Conservation (phyloP, 2,797 vertebrate genomes). For the Clarias laeviceps region DNA sequence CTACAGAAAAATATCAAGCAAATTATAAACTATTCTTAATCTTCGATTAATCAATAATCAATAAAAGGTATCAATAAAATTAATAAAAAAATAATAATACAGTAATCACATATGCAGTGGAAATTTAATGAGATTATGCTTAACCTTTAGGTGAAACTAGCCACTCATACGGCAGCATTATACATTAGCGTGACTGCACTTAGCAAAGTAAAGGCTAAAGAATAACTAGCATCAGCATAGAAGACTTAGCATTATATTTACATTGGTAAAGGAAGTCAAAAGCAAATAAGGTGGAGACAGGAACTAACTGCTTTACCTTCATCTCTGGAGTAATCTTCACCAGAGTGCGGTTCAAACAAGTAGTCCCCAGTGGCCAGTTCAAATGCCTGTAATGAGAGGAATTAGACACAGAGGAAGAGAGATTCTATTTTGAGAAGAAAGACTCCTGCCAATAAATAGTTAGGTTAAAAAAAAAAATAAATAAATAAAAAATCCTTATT, state of each 20-base stretch:
- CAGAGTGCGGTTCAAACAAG: constrained; percentile 96
- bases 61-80: background rate
- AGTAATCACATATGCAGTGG: background rate
- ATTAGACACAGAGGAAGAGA: constrained; percentile 38
- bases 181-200: background rate
- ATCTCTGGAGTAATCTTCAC: constrained; percentile 96
- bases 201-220: background rate
- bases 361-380: constrained; percentile 97
- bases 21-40: background rate
- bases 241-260: background rate
- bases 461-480: background rate
- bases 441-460: background rate
- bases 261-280: constrained; percentile 2
- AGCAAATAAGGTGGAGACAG: constrained; percentile 17
- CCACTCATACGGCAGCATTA: background rate
- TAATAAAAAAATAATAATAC: background rate
- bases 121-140: background rate
- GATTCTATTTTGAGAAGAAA: background rate
- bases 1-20: background rate
- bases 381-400: constrained; percentile 83
- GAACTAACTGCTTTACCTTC: constrained; percentile 81
- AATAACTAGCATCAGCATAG: background rate
- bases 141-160: background rate
- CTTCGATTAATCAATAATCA: background rate
- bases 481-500: background rate